phyloP scores from a whole-genome alignment of 2,797 vertebrate species.

The Astyanax mexicanus region DNA sequence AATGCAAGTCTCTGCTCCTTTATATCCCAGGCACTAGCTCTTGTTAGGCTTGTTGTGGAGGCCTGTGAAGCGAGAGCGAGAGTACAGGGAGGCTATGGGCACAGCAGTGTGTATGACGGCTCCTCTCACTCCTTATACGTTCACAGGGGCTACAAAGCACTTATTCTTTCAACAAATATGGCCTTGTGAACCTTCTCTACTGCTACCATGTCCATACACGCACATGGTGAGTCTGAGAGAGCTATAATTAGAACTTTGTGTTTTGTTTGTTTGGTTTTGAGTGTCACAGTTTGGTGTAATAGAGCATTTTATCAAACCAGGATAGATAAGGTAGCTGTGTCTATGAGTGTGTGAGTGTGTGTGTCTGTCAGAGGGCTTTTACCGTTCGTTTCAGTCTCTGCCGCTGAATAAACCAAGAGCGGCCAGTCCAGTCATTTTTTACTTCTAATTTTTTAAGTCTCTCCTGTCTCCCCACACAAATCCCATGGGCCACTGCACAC shows the following conservation, averaged over 20 bases:
- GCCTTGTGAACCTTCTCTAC: slow-evolving; percentile 86
- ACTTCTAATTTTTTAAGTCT: neutral
- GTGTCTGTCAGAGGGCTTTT: neutral
- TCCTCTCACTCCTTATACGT: slow-evolving; percentile 83
- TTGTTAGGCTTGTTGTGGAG: neutral
- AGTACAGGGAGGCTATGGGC: neutral
- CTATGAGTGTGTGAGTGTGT: neutral
- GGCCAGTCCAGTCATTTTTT: neutral
- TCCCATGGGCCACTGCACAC: slow-evolving; percentile 1
- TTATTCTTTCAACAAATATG: slow-evolving; percentile 86
- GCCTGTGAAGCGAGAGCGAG: neutral
- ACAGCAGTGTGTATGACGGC: slow-evolving; percentile 62
- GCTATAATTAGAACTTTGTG: neutral
- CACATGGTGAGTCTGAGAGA: slow-evolving; percentile 79
- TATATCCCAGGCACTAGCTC: neutral
- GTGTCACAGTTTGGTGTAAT: neutral
- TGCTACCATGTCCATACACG: slow-evolving; percentile 82
- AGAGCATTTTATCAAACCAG: neutral
- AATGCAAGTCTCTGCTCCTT: neutral
- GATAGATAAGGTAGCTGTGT: neutral
- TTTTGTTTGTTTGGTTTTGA: neutral
- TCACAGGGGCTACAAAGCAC: slow-evolving; percentile 85
- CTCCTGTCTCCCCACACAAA: neutral
- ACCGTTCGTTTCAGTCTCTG: too few relatives aligned
- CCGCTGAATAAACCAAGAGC: neutral